Evolutionary conservation across 2,888 invertebrate genomes (phyloP).

Genomic region (Epinotia ramella): DNA sequence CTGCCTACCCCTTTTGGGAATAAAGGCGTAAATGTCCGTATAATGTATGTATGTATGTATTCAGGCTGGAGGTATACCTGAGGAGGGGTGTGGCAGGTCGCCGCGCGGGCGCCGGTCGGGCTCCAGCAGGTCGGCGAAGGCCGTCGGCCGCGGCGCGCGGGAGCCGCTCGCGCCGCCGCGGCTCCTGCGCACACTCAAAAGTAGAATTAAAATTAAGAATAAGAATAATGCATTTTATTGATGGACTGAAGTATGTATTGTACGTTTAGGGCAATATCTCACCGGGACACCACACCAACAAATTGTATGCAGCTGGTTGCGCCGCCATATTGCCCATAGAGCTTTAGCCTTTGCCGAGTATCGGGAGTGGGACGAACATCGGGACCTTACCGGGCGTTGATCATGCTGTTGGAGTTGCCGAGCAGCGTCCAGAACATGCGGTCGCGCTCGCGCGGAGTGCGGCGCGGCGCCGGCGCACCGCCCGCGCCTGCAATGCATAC

Average conservation of each 20-base stretch:
- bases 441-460: constrained; percentile 37
- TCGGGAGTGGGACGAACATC: not conserved
- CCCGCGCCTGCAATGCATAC: not conserved
- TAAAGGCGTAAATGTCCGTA: too few relatives aligned
- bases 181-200: not conserved
- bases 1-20: too few relatives aligned
- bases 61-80: constrained; percentile 1
- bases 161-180: not conserved
- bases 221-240: too few relatives aligned
- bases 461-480: constrained; percentile 36
- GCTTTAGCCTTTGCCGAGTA: too few relatives aligned
- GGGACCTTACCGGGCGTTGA: constrained; percentile 23
- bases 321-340: too few relatives aligned
- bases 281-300: too few relatives aligned
- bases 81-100: not conserved
- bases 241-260: too few relatives aligned
- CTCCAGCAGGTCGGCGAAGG: constrained; percentile 20
- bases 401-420: constrained; percentile 49
- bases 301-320: too few relatives aligned
- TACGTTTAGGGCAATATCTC: too few relatives aligned
- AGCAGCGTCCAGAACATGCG: constrained; percentile 62
- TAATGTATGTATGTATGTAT: too few relatives aligned
- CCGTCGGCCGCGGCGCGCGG: constrained; percentile 18
- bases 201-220: too few relatives aligned
- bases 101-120: constrained; percentile 11